These are phyloP conservation scores for Strongylocentrotus purpuratus DNA, from an alignment of 35 echinoderm and acorn worm species.

Conservation along the genomic window DNA sequence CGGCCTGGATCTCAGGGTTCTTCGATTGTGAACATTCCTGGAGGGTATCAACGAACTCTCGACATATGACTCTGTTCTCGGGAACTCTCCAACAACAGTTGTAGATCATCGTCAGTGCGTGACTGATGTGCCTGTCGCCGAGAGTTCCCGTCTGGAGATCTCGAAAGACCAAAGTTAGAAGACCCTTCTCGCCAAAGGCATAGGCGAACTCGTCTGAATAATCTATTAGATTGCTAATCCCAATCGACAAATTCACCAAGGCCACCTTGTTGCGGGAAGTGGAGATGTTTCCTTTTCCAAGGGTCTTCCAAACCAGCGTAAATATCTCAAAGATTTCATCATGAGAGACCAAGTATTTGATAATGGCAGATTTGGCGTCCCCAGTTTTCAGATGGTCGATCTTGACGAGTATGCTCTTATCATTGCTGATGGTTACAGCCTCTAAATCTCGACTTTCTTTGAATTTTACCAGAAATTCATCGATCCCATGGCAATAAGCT, in stretches of 20 bases:
- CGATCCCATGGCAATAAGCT: neutral
- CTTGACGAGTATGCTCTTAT: neutral
- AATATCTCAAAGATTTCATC: neutral
- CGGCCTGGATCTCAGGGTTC: constrained; percentile 67
- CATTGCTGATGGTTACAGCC: neutral
- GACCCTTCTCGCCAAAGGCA: neutral
- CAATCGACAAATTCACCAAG: neutral
- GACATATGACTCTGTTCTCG: constrained; percentile 43
- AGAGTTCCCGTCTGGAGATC: neutral
- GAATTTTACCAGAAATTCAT: neutral
- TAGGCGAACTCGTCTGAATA: neutral
- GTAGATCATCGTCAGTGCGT: constrained; percentile 42
- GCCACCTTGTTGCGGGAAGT: neutral
- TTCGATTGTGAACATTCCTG: constrained; percentile 40
- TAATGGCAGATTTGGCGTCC: neutral
- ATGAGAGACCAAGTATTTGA: neutral
- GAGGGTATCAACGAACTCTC: constrained; percentile 51
- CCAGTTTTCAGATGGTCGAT: neutral
- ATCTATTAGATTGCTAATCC: neutral
- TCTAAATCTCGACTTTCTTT: neutral
- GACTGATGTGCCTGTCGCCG: neutral
- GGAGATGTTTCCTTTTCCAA: neutral
- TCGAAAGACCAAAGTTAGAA: neutral
- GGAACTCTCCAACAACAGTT: constrained; percentile 69
- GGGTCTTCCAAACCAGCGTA: neutral